These are phyloP conservation scores for Aegypius monachus DNA, from an alignment of 2,113 vertebrate species.

Conservation along the genomic window DNA sequence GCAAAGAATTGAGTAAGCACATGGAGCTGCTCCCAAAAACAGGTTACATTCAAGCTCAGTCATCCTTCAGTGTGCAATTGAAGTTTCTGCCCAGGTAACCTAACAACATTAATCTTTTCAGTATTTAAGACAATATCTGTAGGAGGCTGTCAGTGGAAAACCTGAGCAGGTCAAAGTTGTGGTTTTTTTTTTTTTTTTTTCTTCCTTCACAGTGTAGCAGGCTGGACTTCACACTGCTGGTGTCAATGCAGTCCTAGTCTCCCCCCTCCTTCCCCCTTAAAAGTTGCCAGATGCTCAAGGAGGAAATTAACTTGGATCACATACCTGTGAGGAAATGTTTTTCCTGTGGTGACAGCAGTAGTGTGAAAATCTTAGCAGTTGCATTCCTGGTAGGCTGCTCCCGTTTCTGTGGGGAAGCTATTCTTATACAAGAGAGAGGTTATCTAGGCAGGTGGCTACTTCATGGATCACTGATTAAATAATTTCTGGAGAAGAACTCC, in stretches of 20 bases:
- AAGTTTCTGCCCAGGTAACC: slow-evolving; percentile 90
- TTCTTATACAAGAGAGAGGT: not conserved
- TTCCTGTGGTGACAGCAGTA: not conserved
- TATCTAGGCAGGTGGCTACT: slow-evolving; percentile 30
- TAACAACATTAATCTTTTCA: too few species aligned
- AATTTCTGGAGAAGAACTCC: slow-evolving; percentile 26
- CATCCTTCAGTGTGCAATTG: slow-evolving; percentile 80
- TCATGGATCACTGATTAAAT: slow-evolving; percentile 42
- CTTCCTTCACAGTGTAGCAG: not conserved
- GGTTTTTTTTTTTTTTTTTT: not conserved
- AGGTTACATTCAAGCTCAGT: slow-evolving; percentile 81
- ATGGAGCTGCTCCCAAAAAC: slow-evolving; percentile 86
- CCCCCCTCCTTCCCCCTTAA: not conserved
- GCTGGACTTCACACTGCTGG: not conserved
- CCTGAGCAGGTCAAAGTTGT: not conserved
- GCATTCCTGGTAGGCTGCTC: not conserved
- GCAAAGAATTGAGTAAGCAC: slow-evolving; percentile 83
- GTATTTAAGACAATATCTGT: not conserved
- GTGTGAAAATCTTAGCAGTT: not conserved
- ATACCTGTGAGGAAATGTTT: slow-evolving; percentile 1
- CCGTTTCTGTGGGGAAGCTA: not conserved
- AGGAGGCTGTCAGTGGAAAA: not conserved
- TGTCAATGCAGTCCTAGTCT: not conserved
- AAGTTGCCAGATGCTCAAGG: slow-evolving; percentile 13
- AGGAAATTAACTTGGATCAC: slow-evolving; percentile 60